A percentile compares a stretch with the other conserved stretches of the same genome.
Conservation (phyloP, 2,113 vertebrate genomes). For the Barbus barbus region DNA sequence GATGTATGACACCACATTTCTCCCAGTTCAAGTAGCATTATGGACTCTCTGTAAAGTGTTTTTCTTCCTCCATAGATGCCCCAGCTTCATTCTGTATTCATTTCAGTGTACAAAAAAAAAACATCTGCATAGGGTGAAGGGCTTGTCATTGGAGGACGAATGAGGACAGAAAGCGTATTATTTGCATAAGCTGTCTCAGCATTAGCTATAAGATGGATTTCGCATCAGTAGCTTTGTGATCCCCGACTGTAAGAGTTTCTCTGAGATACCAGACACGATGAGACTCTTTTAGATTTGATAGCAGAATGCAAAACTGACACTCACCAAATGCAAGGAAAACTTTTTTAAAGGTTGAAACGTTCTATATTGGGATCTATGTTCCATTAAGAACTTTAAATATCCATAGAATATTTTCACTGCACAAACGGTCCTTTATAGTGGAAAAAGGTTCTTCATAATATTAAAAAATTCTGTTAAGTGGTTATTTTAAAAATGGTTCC, state of each 20-base stretch:
- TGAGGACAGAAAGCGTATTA: conserved; percentile 37
- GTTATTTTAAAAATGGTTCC: no score
- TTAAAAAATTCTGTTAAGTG: no score
- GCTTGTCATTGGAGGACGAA: conserved; percentile 27
- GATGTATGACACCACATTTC: conserved; percentile 46
- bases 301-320: background rate
- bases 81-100: conserved; percentile 36
- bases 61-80: background rate
- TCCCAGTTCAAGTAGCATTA: conserved; percentile 30
- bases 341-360: background rate
- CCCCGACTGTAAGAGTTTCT: conserved; percentile 46
- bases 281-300: conserved; percentile 4
- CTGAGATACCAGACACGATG: conserved; percentile 26
- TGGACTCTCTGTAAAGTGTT: background rate
- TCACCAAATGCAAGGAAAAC: background rate
- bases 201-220: conserved; percentile 55
- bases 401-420: no score
- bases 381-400: no score
- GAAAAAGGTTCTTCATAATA: no score
- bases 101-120: conserved; percentile 29
- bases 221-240: conserved; percentile 59
- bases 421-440: no score
- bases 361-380: no score
- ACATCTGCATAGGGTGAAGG: conserved; percentile 11
- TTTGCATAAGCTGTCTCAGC: conserved; percentile 52